phyloP scores from a whole-genome alignment of 2,888 invertebrate genomes.

The Drosophila testacea region DNA sequence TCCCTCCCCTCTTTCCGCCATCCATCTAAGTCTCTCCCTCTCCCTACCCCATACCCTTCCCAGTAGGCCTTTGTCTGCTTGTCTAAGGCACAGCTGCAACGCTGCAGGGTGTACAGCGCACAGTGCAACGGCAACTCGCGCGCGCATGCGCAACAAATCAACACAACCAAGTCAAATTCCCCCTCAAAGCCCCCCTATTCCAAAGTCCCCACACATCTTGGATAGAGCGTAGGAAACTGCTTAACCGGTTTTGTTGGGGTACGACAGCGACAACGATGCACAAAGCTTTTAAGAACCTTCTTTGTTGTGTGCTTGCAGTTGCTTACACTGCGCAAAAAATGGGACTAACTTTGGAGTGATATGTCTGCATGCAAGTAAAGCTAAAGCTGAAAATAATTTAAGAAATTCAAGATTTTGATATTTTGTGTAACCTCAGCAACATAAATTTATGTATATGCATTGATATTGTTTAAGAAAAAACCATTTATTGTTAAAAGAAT shows the following conservation, averaged over 20 bases:
- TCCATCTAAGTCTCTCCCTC: background rate
- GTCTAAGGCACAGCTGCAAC: conserved; percentile 73
- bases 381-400: too few relatives aligned
- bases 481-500: too few relatives aligned
- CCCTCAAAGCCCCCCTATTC: background rate
- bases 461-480: too few relatives aligned
- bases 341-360: too few relatives aligned
- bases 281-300: conserved; percentile 79
- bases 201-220: conserved; percentile 22
- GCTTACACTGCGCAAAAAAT: conserved; percentile 48
- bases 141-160: conserved; percentile 77
- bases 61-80: conserved; percentile 46
- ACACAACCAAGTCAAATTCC: conserved; percentile 54
- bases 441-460: too few relatives aligned
- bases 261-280: conserved; percentile 61
- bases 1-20: conserved; percentile 18
- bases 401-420: too few relatives aligned
- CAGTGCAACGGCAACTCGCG: conserved; percentile 59
- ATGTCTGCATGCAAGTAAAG: too few relatives aligned
- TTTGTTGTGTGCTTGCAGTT: conserved; percentile 67
- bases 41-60: background rate
- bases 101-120: conserved; percentile 74
- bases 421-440: too few relatives aligned
- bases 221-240: conserved; percentile 59
- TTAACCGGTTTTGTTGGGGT: conserved; percentile 66